phyloP scores from a whole-genome alignment of 92 coral and sea anemone species.

The Epizoanthus stellaris region DNA sequence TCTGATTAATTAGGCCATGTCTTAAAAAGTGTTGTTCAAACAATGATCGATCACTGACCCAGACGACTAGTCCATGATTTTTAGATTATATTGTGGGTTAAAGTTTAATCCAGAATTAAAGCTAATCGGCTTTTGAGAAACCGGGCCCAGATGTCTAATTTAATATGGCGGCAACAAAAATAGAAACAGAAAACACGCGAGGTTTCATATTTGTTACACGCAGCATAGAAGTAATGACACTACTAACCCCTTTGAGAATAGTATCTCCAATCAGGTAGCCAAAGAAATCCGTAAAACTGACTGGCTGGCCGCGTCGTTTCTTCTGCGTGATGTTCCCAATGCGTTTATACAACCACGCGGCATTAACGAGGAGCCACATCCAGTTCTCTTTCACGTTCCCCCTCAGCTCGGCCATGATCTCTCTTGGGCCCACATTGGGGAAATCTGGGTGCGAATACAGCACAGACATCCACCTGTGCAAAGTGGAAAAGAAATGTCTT shows the following conservation, averaged over 20 bases:
- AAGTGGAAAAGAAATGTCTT: no score
- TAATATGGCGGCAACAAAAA: background rate
- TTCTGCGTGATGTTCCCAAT: conserved; percentile 12
- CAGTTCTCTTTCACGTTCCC: conserved; percentile 19
- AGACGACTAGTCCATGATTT: no score
- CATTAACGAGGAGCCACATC: conserved; percentile 28
- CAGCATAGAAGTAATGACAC: background rate
- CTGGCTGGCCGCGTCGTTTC: conserved; percentile 45
- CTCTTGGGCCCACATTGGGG: background rate
- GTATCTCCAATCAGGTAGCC: conserved; percentile 58
- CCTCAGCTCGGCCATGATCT: conserved; percentile 10
- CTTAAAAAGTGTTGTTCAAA: no score
- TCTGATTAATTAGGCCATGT: no score
- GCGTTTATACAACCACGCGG: conserved; percentile 35
- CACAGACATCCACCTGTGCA: conserved; percentile 42
- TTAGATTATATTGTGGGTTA: no score
- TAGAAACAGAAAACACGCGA: background rate
- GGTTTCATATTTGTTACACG: background rate
- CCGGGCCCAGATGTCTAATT: background rate
- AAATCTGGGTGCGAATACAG: conserved; percentile 42
- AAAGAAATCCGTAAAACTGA: conserved; percentile 58
- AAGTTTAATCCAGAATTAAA: no score
- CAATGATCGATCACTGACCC: no score
- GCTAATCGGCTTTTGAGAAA: no score
- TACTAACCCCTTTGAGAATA: conserved; percentile 54